Percentiles rank a stretch among this genome's conserved stretches.
phyloP scores from a whole-genome alignment of 2,797 vertebrate genomes.

The Sus cebifrons region DNA sequence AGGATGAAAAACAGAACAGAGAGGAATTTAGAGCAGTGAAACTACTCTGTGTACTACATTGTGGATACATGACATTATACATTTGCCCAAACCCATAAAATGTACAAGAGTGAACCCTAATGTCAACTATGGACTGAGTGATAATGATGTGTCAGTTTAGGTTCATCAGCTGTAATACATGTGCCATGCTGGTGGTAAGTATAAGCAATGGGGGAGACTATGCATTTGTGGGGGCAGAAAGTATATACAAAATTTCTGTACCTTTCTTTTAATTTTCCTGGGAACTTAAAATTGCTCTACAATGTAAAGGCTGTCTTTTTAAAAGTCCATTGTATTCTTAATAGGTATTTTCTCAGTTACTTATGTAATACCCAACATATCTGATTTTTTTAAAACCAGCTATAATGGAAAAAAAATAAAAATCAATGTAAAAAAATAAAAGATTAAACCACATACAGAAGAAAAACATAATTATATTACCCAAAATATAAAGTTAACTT shows the following conservation, averaged over 20 bases:
- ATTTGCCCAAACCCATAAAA: not conserved
- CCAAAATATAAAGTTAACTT: slow-evolving; percentile 1
- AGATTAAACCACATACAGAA: not conserved
- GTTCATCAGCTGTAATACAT: not conserved
- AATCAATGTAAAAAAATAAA: not conserved
- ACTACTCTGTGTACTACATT: not conserved
- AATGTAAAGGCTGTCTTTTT: not conserved
- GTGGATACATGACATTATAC: not conserved
- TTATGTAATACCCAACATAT: not conserved
- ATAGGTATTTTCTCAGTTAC: not conserved
- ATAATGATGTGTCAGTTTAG: not conserved
- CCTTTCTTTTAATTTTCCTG: slow-evolving; percentile 22
- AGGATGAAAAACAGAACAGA: not conserved
- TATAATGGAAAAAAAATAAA: too few species aligned
- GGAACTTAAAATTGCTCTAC: not conserved
- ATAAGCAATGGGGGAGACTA: not conserved
- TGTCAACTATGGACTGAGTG: not conserved
- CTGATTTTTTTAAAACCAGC: not conserved
- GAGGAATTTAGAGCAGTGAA: not conserved
- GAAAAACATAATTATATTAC: slow-evolving; percentile 8
- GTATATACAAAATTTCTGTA: not conserved
- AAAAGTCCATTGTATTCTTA: not conserved
- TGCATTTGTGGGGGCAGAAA: not conserved
- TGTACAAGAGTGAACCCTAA: not conserved
- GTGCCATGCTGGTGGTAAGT: not conserved